phyloP scores from a whole-genome alignment of 2,888 invertebrate species.

The Globia sparganii region DNA sequence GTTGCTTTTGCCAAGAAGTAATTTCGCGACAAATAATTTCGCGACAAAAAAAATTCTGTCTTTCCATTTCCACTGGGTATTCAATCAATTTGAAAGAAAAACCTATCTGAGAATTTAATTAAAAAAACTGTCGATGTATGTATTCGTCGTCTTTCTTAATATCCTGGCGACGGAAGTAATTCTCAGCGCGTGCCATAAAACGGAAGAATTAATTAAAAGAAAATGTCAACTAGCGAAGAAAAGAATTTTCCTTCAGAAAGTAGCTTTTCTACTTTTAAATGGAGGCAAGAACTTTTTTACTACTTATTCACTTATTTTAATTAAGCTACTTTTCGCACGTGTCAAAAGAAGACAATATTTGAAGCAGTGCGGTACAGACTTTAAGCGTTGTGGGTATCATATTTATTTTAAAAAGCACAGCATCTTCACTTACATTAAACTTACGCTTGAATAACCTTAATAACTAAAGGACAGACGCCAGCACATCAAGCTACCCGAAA shows the following conservation, averaged over 20 bases:
- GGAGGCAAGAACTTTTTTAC: not conserved
- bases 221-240: constrained; percentile 4
- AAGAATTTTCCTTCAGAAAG: not conserved
- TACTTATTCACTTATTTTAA: constrained; percentile 3
- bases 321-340: not conserved
- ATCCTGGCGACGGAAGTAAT: constrained; percentile 52
- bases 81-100: constrained; percentile 17
- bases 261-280: not conserved
- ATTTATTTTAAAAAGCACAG: no score
- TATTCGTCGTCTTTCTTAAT: constrained; percentile 29
- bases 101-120: constrained; percentile 23
- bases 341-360: not conserved
- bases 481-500: no score
- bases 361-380: not conserved
- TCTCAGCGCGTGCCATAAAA: constrained; percentile 20
- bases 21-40: not conserved
- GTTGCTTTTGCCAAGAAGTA: not conserved
- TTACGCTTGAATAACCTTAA: no score
- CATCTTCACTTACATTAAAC: no score
- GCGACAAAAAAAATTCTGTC: not conserved
- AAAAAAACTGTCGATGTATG: constrained; percentile 15
- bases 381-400: no score
- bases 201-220: constrained; percentile 32
- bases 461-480: no score
- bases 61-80: constrained; percentile 10